These are phyloP conservation scores for Bilobella aurantiaca DNA, from an alignment of 1,140 invertebrate species.

Conservation along the genomic window DNA sequence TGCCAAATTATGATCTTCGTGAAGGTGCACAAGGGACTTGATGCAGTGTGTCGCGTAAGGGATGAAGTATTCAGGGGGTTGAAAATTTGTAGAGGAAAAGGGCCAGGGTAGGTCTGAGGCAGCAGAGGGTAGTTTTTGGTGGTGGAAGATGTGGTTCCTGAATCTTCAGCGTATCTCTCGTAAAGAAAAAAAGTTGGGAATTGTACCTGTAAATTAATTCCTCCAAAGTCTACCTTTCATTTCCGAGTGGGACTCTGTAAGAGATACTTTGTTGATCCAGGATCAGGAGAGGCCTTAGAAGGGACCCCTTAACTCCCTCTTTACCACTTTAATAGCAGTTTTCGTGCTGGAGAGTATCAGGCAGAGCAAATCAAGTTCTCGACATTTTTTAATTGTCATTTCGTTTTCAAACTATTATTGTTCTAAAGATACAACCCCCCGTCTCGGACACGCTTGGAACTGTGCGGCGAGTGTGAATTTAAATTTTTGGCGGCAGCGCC, in stretches of 20 bases:
- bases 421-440: too few species aligned
- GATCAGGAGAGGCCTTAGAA: background rate
- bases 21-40: too few species aligned
- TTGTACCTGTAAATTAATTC: conserved; percentile 7
- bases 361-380: background rate
- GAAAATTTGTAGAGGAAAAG: too few species aligned
- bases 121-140: conserved; percentile 1
- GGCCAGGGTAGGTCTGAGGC: background rate
- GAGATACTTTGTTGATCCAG: background rate
- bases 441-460: too few species aligned
- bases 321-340: background rate
- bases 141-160: background rate
- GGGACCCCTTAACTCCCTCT: background rate
- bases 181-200: background rate
- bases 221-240: background rate
- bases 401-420: too few species aligned
- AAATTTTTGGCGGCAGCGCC: too few species aligned
- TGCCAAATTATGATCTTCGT: too few species aligned
- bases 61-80: background rate
- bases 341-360: too few species aligned
- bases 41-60: too few species aligned
- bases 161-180: background rate
- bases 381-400: too few species aligned
- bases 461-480: too few species aligned
- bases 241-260: conserved; percentile 5